Evolutionary conservation across 2,888 invertebrate species (phyloP).

Genomic region (Quadroppia sp.): DNA sequence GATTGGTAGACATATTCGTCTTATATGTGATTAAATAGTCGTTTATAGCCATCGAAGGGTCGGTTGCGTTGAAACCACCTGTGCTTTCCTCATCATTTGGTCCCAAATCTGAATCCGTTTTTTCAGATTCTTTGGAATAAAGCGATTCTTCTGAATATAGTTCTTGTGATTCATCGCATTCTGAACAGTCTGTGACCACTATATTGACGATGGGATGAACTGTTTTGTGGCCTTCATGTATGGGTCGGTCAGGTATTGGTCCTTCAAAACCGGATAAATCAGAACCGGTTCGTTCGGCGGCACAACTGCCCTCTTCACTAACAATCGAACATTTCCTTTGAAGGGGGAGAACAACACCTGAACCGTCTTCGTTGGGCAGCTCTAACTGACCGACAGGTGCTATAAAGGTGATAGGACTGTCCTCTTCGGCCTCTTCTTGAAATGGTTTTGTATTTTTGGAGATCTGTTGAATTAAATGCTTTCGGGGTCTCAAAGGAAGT

Average conservation of each 20-base stretch:
- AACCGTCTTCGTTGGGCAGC: slow-evolving; percentile 25
- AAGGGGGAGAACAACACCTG: slow-evolving; percentile 45
- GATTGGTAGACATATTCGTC: neutral
- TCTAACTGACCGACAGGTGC: slow-evolving; percentile 11
- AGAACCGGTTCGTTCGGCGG: slow-evolving; percentile 33
- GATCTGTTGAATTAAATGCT: slow-evolving; percentile 36
- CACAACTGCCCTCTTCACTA: slow-evolving; percentile 47
- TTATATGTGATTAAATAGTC: neutral
- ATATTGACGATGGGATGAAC: slow-evolving; percentile 41
- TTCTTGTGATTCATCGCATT: slow-evolving; percentile 19
- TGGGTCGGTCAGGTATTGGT: neutral
- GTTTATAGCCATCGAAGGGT: neutral
- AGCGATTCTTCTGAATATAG: slow-evolving; percentile 9
- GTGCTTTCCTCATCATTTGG: neutral
- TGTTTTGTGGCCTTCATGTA: neutral
- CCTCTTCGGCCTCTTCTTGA: slow-evolving; percentile 17
- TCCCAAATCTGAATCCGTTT: neutral
- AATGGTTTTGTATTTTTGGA: slow-evolving; percentile 31
- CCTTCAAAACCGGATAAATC: slow-evolving; percentile 28
- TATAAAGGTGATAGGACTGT: neutral
- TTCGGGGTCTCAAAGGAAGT: slow-evolving; percentile 28
- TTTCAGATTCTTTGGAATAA: slow-evolving; percentile 16
- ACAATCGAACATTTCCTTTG: slow-evolving; percentile 49
- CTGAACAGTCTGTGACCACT: slow-evolving; percentile 43
- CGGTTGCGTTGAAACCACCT: neutral